Evolutionary conservation across 1,140 invertebrate species (phyloP), one percentile per base, ranked within the genome.

Genomic region (Oppia nitens): DNA sequence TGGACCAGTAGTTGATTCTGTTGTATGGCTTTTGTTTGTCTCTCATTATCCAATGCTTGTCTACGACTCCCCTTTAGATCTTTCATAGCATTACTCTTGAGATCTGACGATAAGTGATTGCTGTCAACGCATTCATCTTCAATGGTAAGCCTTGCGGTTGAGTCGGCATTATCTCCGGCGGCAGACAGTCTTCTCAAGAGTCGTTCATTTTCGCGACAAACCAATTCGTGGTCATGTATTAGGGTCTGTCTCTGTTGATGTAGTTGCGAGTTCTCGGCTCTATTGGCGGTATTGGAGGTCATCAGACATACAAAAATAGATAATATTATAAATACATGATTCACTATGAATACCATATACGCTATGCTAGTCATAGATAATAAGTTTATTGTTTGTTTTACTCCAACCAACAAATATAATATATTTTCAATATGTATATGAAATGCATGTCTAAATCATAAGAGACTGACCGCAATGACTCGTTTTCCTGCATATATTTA

Each of bases 171-270:
- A 3, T 3, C 9, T 27, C 29, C 20, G 11, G 40, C 17, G 20
- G 28, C 29, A 47, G 29, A 20, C 28, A 94, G 71, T 73, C 89
- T 88, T 66, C 83, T 85, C 20, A 87, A 70, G 21, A 95, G 73
- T 25, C 84, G 73, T 70, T 94, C 90, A 68, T 94, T 94, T 69
- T 95, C 89, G 59, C 85, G 74, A 66, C 85, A 89, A 12, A 94
- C 81, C 3, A 87, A 69, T 69, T 94, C 88, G 66, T 93, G 88
- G 68, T 95, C 90, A 45, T 87, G 72, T 50, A 89, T 76, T 25
- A 92, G 74, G 47, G 83, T 76, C 64, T 93, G 87, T 54, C 85
- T 74, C 0, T 83, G 78, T 2, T 77, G 74, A 68, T 88, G 89
- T 21, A 94, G 73, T 61, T 93, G 87, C 17, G 81, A 77, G 70